Evolutionary conservation across 2,797 vertebrate species (phyloP), one percentile per base, ranked within the genome.

Genomic region (Gallirallus australis): DNA sequence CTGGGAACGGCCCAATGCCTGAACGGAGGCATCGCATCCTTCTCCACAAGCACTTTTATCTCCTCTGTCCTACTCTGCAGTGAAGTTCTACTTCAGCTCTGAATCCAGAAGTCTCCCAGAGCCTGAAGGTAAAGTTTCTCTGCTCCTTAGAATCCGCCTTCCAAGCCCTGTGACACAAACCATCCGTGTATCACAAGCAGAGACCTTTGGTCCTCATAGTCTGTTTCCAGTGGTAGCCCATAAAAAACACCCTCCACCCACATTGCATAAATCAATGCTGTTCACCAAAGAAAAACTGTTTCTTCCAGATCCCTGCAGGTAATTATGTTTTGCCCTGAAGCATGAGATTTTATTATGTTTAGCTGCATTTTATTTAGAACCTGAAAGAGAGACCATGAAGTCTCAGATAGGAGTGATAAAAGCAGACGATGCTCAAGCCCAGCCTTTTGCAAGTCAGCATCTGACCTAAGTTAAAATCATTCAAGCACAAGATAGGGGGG

Each of bases 281-380:
- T 40, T 47, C 76, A 83, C 31, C 50, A 65, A 71, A 59, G 47
- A 59, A 79, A 77, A 87, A 45, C 60, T 76, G 47, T 83, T 93
- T 84, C 54, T 54, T 65, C 83, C 86, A 30, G 21, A 86, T 60
- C 53, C 79, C 70, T 80, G 39, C 90, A 86, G 84, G 84, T 82
- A 88, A 95, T 94, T 82, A 75, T 56, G 72, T 96, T 91, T 94
- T 92, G 57, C 88, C 89, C 86, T 94, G 60, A 88, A 96, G 89
- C 64, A 75, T 56, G 68, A 94, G 72, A 92, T 93, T 78, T 95
- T 93, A 95, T 96, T 91, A 86, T 25, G 21, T 60, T 96, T 94
- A 86, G 65, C 73, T 82, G 33, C 77, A 76, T 89, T 94, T 96
- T 92, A 91, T 82, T 93, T 81, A 21, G 13, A 93, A 72, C 63